phyloP scores from a whole-genome alignment of 2,113 vertebrate species.

The Sinocyclocheilus anshuiensis region DNA sequence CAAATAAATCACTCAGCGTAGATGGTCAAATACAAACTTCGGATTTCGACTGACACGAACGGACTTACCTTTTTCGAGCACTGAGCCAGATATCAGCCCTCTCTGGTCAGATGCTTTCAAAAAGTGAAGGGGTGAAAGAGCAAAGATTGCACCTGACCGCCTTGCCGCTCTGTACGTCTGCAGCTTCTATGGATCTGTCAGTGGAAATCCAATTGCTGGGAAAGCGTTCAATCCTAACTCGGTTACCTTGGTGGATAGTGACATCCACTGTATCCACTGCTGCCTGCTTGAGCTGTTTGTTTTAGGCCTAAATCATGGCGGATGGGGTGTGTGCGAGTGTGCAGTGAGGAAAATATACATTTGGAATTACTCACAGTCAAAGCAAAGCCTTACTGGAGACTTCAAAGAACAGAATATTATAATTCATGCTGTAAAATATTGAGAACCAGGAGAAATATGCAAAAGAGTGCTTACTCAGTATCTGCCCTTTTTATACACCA shows the following conservation, averaged over 20 bases:
- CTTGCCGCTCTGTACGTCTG: slow-evolving; percentile 51
- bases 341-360: slow-evolving; percentile 38
- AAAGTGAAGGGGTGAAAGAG: slow-evolving; percentile 56
- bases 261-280: slow-evolving; percentile 55
- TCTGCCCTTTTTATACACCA: slow-evolving; percentile 1
- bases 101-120: slow-evolving; percentile 42
- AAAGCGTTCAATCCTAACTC: slow-evolving; percentile 70
- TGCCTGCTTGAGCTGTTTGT: slow-evolving; percentile 59
- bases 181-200: slow-evolving; percentile 65
- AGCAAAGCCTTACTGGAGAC: slow-evolving; percentile 27
- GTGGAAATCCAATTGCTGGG: slow-evolving; percentile 70
- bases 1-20: slow-evolving; percentile 19
- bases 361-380: slow-evolving; percentile 35
- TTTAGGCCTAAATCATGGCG: slow-evolving; percentile 55
- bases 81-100: slow-evolving; percentile 32
- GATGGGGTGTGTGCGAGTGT: slow-evolving; percentile 39
- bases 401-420: slow-evolving; percentile 30
- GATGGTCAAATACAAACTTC: slow-evolving; percentile 25
- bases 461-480: slow-evolving; percentile 20
- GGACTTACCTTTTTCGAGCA: background rate
- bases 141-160: slow-evolving; percentile 56
- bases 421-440: slow-evolving; percentile 36
- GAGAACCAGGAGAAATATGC: slow-evolving; percentile 16
- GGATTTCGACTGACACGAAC: background rate
- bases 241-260: slow-evolving; percentile 64